Base-by-base conservation (phyloP, 2,113 vertebrate species). In the Diadophis punctatus region DNA sequence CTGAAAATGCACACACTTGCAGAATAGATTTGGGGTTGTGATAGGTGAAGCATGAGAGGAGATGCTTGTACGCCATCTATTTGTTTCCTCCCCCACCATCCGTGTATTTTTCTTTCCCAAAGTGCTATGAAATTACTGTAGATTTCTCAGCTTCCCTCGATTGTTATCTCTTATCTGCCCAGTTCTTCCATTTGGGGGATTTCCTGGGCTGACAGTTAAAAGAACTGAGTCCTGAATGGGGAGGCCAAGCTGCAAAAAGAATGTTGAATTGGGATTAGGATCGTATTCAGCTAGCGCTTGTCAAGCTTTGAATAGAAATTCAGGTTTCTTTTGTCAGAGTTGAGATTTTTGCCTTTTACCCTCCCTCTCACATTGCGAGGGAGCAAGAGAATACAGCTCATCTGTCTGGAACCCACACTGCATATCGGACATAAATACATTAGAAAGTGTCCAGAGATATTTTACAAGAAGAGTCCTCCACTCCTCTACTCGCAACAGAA, bases 221-320 rank as follows among this genome's bases (percentile, higher is more conserved):
- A 98, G 98, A 98, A 98, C 98, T 97, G 98, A 98, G 98, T 91
- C 97, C 56, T 95, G 98, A 98, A 98, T 96, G 96, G 98, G 97
- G 96, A 97, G 97, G 98, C 98, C 97, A 95, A 97, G 94, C 96
- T 96, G 97, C 97, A 96, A 98, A 97, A 98, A 97, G 98, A 98
- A 97, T 98, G 98, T 98, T 98, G 96, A 98, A 98, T 98, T 97
- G 97, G 98, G 98, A 98, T 99, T 98, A 99, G 98, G 98, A 98
- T 99, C 98, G 98, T 98, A 98, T 99, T 98, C 98, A 98, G 98
- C 98, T 97, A 98, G 98, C 94, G 97, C 93, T 96, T 99, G 98
- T 98, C 98, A 98, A 96, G 95, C 43, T 86, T 97, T 99, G 97
- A 99, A 98, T 98, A 51, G 97, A 22, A 97, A 97, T 96, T 97